phyloP scores from a whole-genome alignment of 2,797 vertebrate species.

The Neosilurus mollespiculum region DNA sequence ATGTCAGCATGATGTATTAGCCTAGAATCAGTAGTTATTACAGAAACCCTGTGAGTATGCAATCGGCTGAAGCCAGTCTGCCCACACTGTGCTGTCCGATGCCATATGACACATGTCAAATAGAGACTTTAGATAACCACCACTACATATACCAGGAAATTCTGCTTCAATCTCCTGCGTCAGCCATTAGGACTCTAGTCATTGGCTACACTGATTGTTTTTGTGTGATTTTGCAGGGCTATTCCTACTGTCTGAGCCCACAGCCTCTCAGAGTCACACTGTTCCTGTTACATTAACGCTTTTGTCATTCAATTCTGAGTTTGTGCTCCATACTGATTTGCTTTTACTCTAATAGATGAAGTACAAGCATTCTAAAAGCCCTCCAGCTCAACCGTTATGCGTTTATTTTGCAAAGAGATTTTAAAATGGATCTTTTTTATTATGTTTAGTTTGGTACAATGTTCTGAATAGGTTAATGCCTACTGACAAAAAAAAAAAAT shows the following conservation, averaged over 20 bases:
- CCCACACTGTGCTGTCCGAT: slow-evolving; percentile 37
- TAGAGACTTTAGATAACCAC: neutral
- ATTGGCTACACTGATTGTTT: slow-evolving; percentile 31
- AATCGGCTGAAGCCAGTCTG: neutral
- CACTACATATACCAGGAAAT: neutral
- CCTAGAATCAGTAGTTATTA: slow-evolving; percentile 7
- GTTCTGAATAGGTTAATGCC: neutral
- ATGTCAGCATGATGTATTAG: neutral
- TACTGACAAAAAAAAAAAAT: neutral
- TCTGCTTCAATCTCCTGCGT: neutral
- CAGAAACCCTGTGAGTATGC: neutral
- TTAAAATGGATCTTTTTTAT: neutral
- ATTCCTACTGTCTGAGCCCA: slow-evolving; percentile 11
- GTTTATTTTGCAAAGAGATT: neutral
- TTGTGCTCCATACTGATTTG: neutral
- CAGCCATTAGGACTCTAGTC: neutral
- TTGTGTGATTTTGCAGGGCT: slow-evolving; percentile 26
- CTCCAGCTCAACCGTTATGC: neutral
- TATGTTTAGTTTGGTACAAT: neutral
- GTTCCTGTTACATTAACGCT: slow-evolving; percentile 40
- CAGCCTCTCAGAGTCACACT: slow-evolving; percentile 21
- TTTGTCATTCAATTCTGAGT: neutral
- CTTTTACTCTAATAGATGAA: neutral
- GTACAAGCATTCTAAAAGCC: neutral
- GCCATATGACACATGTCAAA: slow-evolving; percentile 20